Base-by-base conservation (phyloP, 2,888 invertebrate species). In the Anarsia innoxiella region DNA sequence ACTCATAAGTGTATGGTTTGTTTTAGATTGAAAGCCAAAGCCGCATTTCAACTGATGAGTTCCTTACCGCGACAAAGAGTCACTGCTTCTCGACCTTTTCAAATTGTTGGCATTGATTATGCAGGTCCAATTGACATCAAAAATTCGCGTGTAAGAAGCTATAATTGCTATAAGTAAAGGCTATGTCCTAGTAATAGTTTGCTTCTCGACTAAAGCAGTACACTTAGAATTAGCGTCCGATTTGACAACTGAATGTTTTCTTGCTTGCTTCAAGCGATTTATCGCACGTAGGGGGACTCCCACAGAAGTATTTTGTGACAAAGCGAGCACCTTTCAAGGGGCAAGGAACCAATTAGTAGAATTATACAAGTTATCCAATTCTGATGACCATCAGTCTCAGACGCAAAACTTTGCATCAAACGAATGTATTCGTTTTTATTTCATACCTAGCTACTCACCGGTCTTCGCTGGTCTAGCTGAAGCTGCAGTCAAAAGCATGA, bases 401-500 rank as follows among this genome's bases (percentile, higher is more conserved):
- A 10, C 12, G 15, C 9, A 28, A 35, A 16, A 6, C 3, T 31
- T 10, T 26, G 30, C 30, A 11, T 12, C 14, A 16, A 6, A 28
- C 14, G n/a, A 23, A 4, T 23, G 28, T 6, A 40, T 36, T 1
- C 23, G 28, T n/a, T 51, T 47, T 29, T 33, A 29, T 12, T 51
- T 49, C 12, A 34, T 32, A 5, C 46, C 46, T 6, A 26, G 40
- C 6, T 42, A 42, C 12, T 15, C 40, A 8, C 49, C 49, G 2
- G 36, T 39, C 15, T 46, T 45, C 28, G 45, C 39, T 12, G 44
- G 44, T 5, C 10, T 49, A 0, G 42, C 32, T 26, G 51, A 48
- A 31, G 41, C 46, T 5, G 44, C 38, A 1, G 39, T 49, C 1
- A 31, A 40, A 39, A 14, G n/a, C 36, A 37, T 35, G 9, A 43